Conservation (phyloP, 2,113 vertebrate genomes). For the Hydrochoerus hydrochaeris region DNA sequence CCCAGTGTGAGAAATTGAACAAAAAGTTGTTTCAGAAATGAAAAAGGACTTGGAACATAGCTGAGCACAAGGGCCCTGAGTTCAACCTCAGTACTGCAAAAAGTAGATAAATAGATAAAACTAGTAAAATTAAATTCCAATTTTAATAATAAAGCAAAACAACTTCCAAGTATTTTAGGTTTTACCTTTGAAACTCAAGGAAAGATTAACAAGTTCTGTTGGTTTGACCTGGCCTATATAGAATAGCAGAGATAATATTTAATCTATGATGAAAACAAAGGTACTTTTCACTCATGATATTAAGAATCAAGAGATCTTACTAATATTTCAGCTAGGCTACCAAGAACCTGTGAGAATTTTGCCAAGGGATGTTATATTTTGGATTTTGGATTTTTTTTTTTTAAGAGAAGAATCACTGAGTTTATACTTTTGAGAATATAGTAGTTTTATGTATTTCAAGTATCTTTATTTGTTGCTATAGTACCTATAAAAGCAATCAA, state of each 20-base stretch:
- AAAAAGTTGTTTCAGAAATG: background rate
- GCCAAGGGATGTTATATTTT: background rate
- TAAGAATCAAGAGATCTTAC: background rate
- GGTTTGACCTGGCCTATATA: background rate
- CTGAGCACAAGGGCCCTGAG: background rate
- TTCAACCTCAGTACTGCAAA: background rate
- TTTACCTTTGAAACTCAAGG: background rate
- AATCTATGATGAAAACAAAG: background rate
- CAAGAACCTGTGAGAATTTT: background rate
- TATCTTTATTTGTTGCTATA: background rate
- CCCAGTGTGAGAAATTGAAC: background rate
- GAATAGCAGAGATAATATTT: background rate
- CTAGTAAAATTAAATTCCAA: background rate
- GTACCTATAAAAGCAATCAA: background rate
- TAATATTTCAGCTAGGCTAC: background rate
- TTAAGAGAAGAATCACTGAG: background rate
- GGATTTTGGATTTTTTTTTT: background rate
- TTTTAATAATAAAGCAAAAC: conserved; percentile 32
- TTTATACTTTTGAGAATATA: background rate
- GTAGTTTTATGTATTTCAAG: background rate
- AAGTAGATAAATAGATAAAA: background rate
- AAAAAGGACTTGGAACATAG: background rate
- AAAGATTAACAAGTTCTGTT: background rate
- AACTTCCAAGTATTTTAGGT: background rate
- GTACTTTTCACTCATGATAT: background rate